phyloP scores from a whole-genome alignment of 2,888 invertebrate species.

The Tyria jacobaeae region DNA sequence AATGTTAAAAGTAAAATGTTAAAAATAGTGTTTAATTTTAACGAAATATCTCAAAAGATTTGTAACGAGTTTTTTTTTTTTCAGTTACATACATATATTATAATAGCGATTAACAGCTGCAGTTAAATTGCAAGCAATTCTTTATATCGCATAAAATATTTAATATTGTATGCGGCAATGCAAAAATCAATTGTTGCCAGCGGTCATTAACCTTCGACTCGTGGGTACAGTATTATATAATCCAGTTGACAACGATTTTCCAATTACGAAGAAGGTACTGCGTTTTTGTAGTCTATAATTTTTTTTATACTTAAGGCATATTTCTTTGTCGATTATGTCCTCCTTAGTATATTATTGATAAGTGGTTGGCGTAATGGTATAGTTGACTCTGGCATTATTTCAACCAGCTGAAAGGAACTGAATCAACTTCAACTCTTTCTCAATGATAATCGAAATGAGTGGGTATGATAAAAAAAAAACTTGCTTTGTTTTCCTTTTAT shows the following conservation, averaged over 20 bases:
- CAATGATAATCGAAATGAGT: not conserved
- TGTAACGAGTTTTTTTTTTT: too few species aligned
- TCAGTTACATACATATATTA: not conserved
- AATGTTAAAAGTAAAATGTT: too few species aligned
- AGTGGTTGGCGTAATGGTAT: conserved; percentile 29
- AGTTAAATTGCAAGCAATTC: not conserved
- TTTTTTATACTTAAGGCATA: conserved; percentile 51
- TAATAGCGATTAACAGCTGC: not conserved
- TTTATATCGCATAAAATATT: conserved; percentile 12
- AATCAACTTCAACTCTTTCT: not conserved
- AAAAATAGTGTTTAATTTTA: too few species aligned
- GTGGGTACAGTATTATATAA: conserved; percentile 61
- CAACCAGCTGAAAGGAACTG: not conserved
- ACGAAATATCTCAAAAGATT: too few species aligned
- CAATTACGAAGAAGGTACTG: conserved; percentile 62
- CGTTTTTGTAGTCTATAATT: conserved; percentile 64
- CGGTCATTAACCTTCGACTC: conserved; percentile 67
- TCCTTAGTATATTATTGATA: conserved; percentile 38
- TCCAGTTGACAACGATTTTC: conserved; percentile 52
- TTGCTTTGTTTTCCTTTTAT: not conserved
- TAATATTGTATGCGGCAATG: conserved; percentile 28
- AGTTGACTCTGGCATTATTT: not conserved
- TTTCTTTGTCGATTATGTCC: conserved; percentile 45
- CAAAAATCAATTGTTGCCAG: conserved; percentile 57
- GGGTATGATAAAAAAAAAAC: not conserved